Percentiles rank a stretch among this genome's conserved stretches.
Conservation (phyloP, 2,888 invertebrate genomes). For the Chaitophorus viminalis region DNA sequence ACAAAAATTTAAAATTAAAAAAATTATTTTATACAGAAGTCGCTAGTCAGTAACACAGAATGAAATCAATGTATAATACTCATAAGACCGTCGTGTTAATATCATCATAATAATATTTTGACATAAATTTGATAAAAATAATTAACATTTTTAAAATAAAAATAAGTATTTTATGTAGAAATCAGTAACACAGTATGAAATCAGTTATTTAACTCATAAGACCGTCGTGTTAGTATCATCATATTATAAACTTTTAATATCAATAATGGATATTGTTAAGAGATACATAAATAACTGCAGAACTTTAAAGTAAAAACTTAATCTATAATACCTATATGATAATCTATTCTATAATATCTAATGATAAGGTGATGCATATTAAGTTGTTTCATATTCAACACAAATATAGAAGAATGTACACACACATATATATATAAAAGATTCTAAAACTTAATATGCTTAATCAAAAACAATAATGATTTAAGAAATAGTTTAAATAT, state of each 20-base stretch:
- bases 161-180: neutral
- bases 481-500: too few relatives aligned
- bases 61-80: conserved; percentile 12
- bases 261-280: neutral
- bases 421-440: too few relatives aligned
- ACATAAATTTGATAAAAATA: too few relatives aligned
- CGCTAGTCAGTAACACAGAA: conserved; percentile 34
- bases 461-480: too few relatives aligned
- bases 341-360: too few relatives aligned
- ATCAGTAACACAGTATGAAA: conserved; percentile 10
- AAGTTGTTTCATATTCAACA: too few relatives aligned
- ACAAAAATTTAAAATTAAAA: too few relatives aligned
- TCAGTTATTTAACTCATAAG: conserved; percentile 8
- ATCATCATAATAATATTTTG: conserved; percentile 27
- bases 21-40: neutral
- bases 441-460: too few relatives aligned
- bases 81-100: conserved; percentile 59
- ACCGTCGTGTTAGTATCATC: conserved; percentile 27
- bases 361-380: too few relatives aligned
- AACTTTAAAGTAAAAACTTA: too few relatives aligned
- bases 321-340: too few relatives aligned
- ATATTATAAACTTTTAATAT: neutral
- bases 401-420: too few relatives aligned
- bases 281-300: neutral
- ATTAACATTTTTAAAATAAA: neutral